A percentile compares a stretch with the other conserved stretches of the same genome.
These are phyloP conservation scores for Mesocentrotus franciscanus DNA, from an alignment of 53 echinoderm and acorn worm species.

Conservation along the genomic window DNA sequence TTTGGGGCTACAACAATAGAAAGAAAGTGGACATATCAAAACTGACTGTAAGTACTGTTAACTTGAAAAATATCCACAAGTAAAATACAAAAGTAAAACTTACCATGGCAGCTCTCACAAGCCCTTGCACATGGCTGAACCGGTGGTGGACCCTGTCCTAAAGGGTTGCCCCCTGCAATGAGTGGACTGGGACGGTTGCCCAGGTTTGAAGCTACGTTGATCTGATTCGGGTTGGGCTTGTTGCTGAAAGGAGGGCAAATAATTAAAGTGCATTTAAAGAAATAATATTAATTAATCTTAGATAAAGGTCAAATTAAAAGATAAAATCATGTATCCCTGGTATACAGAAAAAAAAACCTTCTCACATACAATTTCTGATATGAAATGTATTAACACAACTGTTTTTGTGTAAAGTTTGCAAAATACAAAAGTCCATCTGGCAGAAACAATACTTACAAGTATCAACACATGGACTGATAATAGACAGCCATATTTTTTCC, in stretches of 20 bases:
- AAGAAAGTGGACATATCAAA: too few relatives aligned
- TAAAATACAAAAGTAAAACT: neutral
- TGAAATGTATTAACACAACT: too few relatives aligned
- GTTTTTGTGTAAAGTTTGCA: too few relatives aligned
- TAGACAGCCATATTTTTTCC: too few relatives aligned
- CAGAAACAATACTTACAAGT: too few relatives aligned
- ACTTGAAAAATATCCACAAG: neutral
- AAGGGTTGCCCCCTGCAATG: slow-evolving; percentile 70
- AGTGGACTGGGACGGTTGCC: slow-evolving; percentile 69
- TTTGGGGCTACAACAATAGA: neutral
- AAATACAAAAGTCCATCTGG: too few relatives aligned
- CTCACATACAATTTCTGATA: too few relatives aligned
- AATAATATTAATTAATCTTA: neutral
- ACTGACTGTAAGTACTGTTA: too few relatives aligned
- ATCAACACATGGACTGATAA: too few relatives aligned
- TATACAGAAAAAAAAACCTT: too few relatives aligned
- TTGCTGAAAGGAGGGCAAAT: slow-evolving; percentile 72
- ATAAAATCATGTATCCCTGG: too few relatives aligned
- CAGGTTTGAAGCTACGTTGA: slow-evolving; percentile 69
- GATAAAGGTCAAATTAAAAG: too few relatives aligned
- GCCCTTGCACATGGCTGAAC: slow-evolving; percentile 87
- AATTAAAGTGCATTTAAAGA: neutral
- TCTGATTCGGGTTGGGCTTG: slow-evolving; percentile 97
- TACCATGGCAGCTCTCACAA: slow-evolving; percentile 99
- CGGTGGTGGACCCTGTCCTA: slow-evolving; percentile 60